These are phyloP conservation scores for Lineus longissimus DNA, from an alignment of 1,140 invertebrate species.

Conservation along the genomic window DNA sequence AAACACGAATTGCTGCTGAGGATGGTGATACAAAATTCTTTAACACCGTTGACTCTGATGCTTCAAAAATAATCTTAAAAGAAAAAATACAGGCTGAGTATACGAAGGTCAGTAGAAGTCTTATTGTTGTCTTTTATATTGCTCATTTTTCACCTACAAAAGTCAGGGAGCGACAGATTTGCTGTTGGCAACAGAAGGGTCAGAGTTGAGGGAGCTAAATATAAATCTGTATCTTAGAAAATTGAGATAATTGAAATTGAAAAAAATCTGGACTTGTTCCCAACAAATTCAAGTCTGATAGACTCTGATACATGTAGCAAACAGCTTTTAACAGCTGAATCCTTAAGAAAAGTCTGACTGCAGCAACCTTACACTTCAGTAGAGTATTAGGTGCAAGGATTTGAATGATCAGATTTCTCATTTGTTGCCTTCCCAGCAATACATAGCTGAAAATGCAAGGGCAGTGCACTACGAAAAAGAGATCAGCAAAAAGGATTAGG, in stretches of 20 bases:
- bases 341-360: too few species aligned
- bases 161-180: too few species aligned
- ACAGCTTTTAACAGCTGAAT: too few species aligned
- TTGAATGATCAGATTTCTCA: too few species aligned
- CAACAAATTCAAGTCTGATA: too few species aligned
- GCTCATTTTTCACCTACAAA: background rate
- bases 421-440: too few species aligned
- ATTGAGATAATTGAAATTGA: background rate
- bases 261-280: background rate
- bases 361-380: too few species aligned
- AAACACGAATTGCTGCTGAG: constrained; percentile 16
- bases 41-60: constrained; percentile 64
- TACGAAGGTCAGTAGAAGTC: constrained; percentile 42
- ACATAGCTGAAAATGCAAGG: constrained; percentile 44
- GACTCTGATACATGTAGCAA: too few species aligned
- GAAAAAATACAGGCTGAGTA: constrained; percentile 63
- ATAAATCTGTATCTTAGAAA: background rate
- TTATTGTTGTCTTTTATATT: background rate
- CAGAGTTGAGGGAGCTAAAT: too few species aligned
- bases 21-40: constrained; percentile 60
- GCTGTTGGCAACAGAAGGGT: too few species aligned
- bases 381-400: too few species aligned
- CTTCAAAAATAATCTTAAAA: constrained; percentile 63
- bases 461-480: constrained; percentile 60
- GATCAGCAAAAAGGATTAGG: constrained; percentile 64